Evolutionary conservation across 2,113 vertebrate genomes (phyloP).

Genomic region (Phalacrocorax brasilianus): DNA sequence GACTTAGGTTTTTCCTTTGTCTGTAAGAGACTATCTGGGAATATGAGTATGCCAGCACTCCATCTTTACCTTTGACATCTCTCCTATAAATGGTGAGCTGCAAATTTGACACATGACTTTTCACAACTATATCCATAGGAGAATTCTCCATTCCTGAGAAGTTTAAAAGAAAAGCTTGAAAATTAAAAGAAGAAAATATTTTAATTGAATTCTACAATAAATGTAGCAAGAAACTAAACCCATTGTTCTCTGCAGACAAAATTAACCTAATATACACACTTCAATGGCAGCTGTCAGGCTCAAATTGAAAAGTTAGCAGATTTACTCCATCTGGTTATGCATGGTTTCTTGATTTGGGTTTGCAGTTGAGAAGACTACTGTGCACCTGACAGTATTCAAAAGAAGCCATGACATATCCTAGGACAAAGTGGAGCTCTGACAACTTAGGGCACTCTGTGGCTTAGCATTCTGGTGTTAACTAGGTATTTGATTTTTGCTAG

Average conservation of each 20-base stretch:
- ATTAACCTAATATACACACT: neutral
- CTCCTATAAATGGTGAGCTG: neutral
- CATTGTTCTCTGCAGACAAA: neutral
- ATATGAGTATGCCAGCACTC: neutral
- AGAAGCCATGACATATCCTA: slow-evolving; percentile 58
- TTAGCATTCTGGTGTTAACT: slow-evolving; percentile 66
- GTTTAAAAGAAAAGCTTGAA: neutral
- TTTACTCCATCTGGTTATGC: slow-evolving; percentile 14
- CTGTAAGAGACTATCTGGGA: neutral
- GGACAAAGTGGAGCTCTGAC: slow-evolving; percentile 66
- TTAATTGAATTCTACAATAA: neutral
- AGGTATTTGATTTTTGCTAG: slow-evolving; percentile 67
- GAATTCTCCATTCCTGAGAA: neutral
- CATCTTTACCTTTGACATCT: neutral
- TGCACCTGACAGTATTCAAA: slow-evolving; percentile 71
- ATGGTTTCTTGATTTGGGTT: neutral
- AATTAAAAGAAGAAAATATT: neutral
- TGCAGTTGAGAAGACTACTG: slow-evolving; percentile 48
- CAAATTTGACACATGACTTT: neutral
- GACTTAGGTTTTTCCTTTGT: neutral
- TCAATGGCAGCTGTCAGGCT: slow-evolving; percentile 2
- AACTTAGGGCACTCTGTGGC: neutral
- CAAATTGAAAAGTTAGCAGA: slow-evolving; percentile 25
- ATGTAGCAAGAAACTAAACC: neutral
- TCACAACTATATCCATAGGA: neutral